Evolutionary conservation across 2,797 vertebrate species (phyloP), one percentile per base, ranked within the genome.

Genomic region (Hyperoplus immaculatus): DNA sequence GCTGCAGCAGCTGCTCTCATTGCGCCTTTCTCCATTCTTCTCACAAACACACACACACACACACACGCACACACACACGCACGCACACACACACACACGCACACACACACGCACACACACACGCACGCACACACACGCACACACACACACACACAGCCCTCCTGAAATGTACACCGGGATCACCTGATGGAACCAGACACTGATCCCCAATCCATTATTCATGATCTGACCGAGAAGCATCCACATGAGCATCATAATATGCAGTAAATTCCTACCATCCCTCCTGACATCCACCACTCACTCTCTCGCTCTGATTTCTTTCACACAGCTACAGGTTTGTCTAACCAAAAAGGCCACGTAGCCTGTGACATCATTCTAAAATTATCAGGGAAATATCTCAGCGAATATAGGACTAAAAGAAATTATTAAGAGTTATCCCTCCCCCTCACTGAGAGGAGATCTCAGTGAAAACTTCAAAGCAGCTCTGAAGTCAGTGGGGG

Each of bases 121-220:
- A 21, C 64, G 56, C 64, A 67, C 77, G 69, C 70, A 58, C 69
- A 65, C 58, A 47, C 69, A 77, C 82, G 66, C 69, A 58, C 76
- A 42, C 63, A 73, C 6, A 62, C 13, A 80, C 58, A 80, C 81
- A 84, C 69, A 83, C 54, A 49, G 42, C 0, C 3, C 71, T 75
- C 76, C 60, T 81, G 77, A 88, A 91, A 89, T 85, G 70, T 77
- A 88, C 82, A 89, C 89, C 54, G 8, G 80, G 75, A 88, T 93
- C 88, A 91, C 88, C 89, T 91, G 90, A 91, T 78, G 85, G 80
- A 92, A 89, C 82, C 46, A 82, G 90, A 94, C 92, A 88, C 84
- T 63, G 70, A 85, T 77, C 84, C 66, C 38, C 73, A 29, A 29
- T 95, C 70, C 87, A 95, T 95, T 93, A 95, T 95, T 95, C 83